These are phyloP conservation scores for Sardina pilchardus DNA, from an alignment of 2,113 vertebrate genomes.

Conservation along the genomic window DNA sequence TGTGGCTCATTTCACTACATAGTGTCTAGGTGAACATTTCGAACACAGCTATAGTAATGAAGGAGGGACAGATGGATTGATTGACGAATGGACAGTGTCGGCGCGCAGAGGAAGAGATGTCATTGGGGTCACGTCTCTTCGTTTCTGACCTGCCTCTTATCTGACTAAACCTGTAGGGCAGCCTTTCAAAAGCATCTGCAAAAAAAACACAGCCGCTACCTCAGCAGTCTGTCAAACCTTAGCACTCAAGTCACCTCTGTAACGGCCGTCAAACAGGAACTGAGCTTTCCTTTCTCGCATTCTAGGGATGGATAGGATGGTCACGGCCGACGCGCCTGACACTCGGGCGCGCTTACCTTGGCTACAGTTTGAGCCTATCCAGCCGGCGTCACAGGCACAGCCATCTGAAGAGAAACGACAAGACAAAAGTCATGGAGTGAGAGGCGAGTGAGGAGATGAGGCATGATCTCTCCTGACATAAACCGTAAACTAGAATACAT, in stretches of 20 bases:
- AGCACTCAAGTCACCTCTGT: neutral
- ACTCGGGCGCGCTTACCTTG: slow-evolving; percentile 71
- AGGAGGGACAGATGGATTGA: neutral
- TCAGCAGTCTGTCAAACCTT: too few relatives aligned
- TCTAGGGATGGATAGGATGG: neutral
- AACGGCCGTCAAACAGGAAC: neutral
- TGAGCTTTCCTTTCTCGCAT: neutral
- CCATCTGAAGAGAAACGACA: slow-evolving; percentile 69
- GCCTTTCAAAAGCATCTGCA: neutral
- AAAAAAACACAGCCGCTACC: neutral
- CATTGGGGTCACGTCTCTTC: neutral
- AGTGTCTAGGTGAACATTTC: too few relatives aligned
- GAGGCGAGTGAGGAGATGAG: neutral
- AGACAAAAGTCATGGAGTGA: slow-evolving; percentile 47
- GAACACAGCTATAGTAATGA: too few relatives aligned
- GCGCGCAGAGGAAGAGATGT: neutral
- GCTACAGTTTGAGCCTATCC: slow-evolving; percentile 84
- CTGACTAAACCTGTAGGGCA: neutral
- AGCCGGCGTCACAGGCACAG: slow-evolving; percentile 86
- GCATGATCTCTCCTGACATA: neutral
- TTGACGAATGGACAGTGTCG: neutral
- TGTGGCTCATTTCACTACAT: too few relatives aligned
- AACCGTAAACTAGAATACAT: neutral
- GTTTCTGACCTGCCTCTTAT: neutral
- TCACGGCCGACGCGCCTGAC: neutral